A percentile compares a stretch with the other conserved stretches of the same genome.
Evolutionary conservation across 2,888 invertebrate genomes (phyloP).

Genomic region (Nesidiocoris tenuis): DNA sequence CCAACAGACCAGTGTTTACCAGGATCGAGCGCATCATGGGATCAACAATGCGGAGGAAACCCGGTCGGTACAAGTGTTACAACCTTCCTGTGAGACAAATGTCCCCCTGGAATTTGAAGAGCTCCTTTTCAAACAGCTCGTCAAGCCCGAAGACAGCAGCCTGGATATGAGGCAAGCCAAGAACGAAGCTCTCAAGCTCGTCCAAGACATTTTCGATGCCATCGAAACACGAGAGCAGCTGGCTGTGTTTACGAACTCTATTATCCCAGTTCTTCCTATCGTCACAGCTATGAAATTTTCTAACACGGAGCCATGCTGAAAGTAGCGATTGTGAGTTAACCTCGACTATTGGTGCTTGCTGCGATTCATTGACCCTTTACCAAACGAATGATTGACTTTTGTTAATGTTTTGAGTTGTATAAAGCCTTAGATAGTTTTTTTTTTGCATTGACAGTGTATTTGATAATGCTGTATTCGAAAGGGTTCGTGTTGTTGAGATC

Average conservation of each 20-base stretch:
- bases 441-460: no score
- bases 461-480: no score
- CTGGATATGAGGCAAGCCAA: conserved; percentile 25
- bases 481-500: no score
- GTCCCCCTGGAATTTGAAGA: conserved; percentile 35
- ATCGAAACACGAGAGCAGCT: conserved; percentile 24
- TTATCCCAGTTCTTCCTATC: conserved; percentile 25
- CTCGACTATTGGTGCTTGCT: no score
- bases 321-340: no score
- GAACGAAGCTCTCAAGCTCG: conserved; percentile 25
- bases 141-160: conserved; percentile 6
- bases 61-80: conserved; percentile 10
- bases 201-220: conserved; percentile 35
- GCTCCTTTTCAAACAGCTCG: conserved; percentile 27
- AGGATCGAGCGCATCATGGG: not conserved
- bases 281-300: conserved; percentile 36
- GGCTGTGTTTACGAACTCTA: conserved; percentile 27
- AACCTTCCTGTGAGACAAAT: conserved; percentile 19
- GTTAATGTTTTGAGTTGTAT: no score
- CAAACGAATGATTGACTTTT: no score
- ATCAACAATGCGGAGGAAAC: conserved; percentile 13
- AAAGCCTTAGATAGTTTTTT: no score
- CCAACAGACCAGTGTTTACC: not conserved
- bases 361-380: no score
- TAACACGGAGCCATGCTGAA: no score